Percentiles rank a stretch among this genome's conserved stretches.
These are phyloP conservation scores for Hesperia comma DNA, from an alignment of 2,888 invertebrate genomes.

Conservation along the genomic window DNA sequence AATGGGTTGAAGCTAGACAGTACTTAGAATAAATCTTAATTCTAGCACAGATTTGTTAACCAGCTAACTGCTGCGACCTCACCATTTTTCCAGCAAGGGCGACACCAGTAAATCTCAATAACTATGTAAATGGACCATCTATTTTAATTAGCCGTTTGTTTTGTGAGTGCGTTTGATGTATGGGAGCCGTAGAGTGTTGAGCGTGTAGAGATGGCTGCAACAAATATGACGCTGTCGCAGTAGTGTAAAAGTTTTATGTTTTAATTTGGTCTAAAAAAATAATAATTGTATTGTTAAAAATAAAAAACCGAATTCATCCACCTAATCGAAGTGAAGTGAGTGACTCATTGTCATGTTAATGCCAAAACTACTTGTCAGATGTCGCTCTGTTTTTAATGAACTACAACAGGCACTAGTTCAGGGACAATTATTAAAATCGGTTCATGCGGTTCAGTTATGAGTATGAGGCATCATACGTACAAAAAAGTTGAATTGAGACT, in stretches of 20 bases:
- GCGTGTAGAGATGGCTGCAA: slow-evolving; percentile 29
- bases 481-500: too few relatives aligned
- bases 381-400: too few relatives aligned
- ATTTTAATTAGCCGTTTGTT: slow-evolving; percentile 76
- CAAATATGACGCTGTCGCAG: not conserved
- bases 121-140: slow-evolving; percentile 76
- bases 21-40: slow-evolving; percentile 9
- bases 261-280: not conserved
- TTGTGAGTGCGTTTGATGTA: slow-evolving; percentile 51
- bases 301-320: too few relatives aligned
- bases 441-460: too few relatives aligned
- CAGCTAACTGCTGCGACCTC: not conserved
- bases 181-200: slow-evolving; percentile 39
- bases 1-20: too few relatives aligned
- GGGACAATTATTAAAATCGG: too few relatives aligned
- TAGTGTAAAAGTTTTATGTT: not conserved
- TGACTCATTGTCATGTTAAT: too few relatives aligned
- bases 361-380: too few relatives aligned
- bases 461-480: too few relatives aligned
- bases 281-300: too few relatives aligned
- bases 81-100: slow-evolving; percentile 33
- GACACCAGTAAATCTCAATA: slow-evolving; percentile 65
- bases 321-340: too few relatives aligned
- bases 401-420: too few relatives aligned
- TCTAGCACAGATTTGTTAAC: slow-evolving; percentile 10